Base-by-base conservation (phyloP, 2,888 invertebrate genomes). In the Julus scandinavius region DNA sequence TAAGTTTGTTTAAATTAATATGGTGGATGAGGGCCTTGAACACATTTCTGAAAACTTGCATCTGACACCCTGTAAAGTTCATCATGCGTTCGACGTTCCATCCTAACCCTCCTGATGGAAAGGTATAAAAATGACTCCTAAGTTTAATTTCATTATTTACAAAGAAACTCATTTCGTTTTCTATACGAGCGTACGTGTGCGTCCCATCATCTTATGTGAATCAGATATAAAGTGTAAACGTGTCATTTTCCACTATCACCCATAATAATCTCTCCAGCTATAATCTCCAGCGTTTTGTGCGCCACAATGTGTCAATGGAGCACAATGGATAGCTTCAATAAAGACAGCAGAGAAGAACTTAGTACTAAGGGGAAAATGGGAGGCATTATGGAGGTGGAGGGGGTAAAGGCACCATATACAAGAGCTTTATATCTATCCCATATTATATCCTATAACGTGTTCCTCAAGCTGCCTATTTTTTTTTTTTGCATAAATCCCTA, bases 111-210 rank as follows among this genome's bases (percentile, higher is more conserved):
- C 63, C 63, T 63, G 20, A 63, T 63, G 20, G 9, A 49, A 63
- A 63, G 63, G 63, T 63, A 63, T 63, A 63, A 63, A 63, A 63
- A 63, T 63, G 63, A 20, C 40, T 29, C 86, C 20, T 49, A 49
- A 50, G 45, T 86, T 86, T 49, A 86, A 86, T 86, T 86, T 86
- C 86, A 86, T 86, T 86, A 86, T 86, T 86, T 86, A 86, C 84
- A 86, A 49, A 86, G 86, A 86, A 86, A 86, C 86, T 86, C 86
- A 86, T 86, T 86, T 86, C 86, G 49, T 45, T 86, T 86, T 86
- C 13, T 86, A 49, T 54, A 86, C n/a, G 86, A 50, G 86, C 50
- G 20, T 50, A 45, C 38, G 45, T 9, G 86, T 17, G 41, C 45
- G n/a, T 45, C 38, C 50, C 45, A 15, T 29, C 38, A 29, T 86